Base-by-base conservation (phyloP, 2,797 vertebrate species). In the Chromobotia macracanthus region DNA sequence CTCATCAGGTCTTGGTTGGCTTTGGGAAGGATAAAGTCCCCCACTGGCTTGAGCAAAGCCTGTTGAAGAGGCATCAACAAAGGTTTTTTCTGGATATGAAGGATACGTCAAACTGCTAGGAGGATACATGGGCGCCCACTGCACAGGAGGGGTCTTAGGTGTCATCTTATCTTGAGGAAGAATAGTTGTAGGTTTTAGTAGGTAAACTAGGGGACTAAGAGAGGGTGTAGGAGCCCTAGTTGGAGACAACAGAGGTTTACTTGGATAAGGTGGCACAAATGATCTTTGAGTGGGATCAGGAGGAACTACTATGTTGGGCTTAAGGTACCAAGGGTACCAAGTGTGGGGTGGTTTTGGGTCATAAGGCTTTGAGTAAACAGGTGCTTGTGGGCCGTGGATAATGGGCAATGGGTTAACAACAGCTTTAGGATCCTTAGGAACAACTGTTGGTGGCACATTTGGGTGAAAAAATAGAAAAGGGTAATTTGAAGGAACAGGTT, bases 311-410 rank as follows among this genome's bases (percentile, higher is more conserved):
- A 50, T 9, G 5, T 18, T 58, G 8, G 79, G n/a, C 10, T 35
- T 75, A 6, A 16, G 50, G 9, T 66, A 56, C 48, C 60, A 65
- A 46, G 77, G 68, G 19, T 63, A 60, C 64, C 64, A 73, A 35
- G 12, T 68, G 15, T 38, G 28, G 38, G 79, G 56, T 13, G 51
- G 28, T 0, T n/a, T 55, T 55, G 48, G 50, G 10, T 55, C 3
- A 53, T 12, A 12, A 21, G 70, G 64, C 16, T 51, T 41, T 16
- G 4, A 2, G 8, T 80, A 2, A 68, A 28, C 1, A 0, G 21
- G 31, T 28, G 11, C 3, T 41, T 64, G 56, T 78, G 23, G 31
- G 4, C 4, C 9, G 5, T 80, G 61, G 9, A 35, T 65, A 19
- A 58, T 5, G 5, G 61, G 3, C 41, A 12, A 12, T 44, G 60